Conservation (phyloP, 64 coral and sea anemone genomes). For the Acropora yongei region DNA sequence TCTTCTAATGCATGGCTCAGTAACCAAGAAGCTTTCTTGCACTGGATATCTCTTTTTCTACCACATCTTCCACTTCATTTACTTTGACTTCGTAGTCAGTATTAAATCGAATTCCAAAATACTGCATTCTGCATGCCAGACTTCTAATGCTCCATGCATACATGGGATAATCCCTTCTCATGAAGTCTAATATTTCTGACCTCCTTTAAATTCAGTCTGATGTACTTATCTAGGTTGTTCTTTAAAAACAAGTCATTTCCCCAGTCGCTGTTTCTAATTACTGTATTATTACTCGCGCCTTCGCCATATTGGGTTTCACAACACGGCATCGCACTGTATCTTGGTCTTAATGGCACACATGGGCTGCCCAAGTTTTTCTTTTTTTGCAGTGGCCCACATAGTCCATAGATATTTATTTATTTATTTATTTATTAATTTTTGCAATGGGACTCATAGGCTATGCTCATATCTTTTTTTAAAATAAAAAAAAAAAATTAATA, state of each 20-base stretch:
- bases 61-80: background rate
- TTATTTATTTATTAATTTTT: background rate
- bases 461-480: background rate
- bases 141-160: slow-evolving; percentile 59
- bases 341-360: background rate
- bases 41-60: slow-evolving; percentile 30
- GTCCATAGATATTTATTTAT: background rate
- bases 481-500: too few species aligned
- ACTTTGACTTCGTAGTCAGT: background rate
- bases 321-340: background rate
- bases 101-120: slow-evolving; percentile 50
- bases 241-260: slow-evolving; percentile 6
- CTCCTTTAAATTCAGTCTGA: background rate
- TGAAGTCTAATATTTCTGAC: background rate
- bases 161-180: slow-evolving; percentile 16
- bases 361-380: background rate
- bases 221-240: background rate
- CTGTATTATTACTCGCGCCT: background rate
- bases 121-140: slow-evolving; percentile 40
- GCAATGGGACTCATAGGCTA: slow-evolving; percentile 51
- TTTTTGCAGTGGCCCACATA: slow-evolving; percentile 1
- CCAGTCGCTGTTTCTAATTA: background rate
- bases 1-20: slow-evolving; percentile 35
- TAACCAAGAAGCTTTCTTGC: slow-evolving; percentile 53
- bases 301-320: background rate